A percentile compares a stretch with the other conserved stretches of the same genome.
phyloP scores from a whole-genome alignment of 2,888 invertebrate species.

The Mechanitis mazaeus region DNA sequence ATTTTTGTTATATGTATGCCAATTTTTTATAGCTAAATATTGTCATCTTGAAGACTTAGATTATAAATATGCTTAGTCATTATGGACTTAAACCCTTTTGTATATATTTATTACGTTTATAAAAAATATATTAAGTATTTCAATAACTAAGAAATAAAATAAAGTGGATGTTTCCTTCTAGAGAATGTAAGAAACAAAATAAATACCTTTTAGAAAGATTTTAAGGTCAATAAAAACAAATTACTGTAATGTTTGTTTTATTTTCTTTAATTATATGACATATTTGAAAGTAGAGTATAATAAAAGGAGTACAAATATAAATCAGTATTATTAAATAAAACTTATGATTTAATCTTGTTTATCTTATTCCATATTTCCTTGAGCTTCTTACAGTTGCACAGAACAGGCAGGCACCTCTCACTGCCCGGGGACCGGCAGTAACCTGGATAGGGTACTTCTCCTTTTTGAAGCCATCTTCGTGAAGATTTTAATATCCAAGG shows the following conservation, averaged over 20 bases:
- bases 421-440: slow-evolving; percentile 61
- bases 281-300: not conserved
- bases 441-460: slow-evolving; percentile 60
- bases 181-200: too few species aligned
- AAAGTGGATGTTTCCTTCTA: not conserved
- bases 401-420: slow-evolving; percentile 41
- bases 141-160: not conserved
- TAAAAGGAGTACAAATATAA: too few species aligned
- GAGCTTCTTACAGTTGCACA: slow-evolving; percentile 57
- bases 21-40: not conserved
- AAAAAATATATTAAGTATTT: not conserved
- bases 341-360: slow-evolving; percentile 13
- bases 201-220: too few species aligned
- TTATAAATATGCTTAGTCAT: not conserved
- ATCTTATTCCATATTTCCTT: slow-evolving; percentile 42
- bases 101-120: slow-evolving; percentile 3
- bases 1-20: not conserved
- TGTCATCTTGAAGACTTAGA: not conserved
- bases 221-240: not conserved
- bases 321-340: too few species aligned
- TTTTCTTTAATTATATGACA: not conserved
- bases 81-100: not conserved
- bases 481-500: slow-evolving; percentile 27
- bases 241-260: not conserved
- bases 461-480: slow-evolving; percentile 50